Evolutionary conservation across 2,797 vertebrate species (phyloP).

Genomic region (Oreortyx pictus): DNA sequence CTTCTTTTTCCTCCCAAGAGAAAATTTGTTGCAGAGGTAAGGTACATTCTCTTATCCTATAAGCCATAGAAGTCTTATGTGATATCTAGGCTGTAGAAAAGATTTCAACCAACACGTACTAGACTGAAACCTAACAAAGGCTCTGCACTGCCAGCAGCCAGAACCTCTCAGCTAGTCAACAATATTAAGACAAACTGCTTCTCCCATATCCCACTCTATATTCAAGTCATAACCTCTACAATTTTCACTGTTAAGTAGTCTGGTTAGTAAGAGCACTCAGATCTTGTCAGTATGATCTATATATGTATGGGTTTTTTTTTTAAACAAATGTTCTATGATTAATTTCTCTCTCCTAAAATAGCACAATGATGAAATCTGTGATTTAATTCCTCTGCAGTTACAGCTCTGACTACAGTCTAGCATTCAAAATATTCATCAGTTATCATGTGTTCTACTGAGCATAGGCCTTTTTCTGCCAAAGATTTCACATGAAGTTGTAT

Average conservation of each 20-base stretch:
- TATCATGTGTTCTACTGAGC: neutral
- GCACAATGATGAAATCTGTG: neutral
- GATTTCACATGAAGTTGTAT: neutral
- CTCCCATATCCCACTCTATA: neutral
- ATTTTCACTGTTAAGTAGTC: constrained; percentile 15
- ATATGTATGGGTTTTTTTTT: neutral
- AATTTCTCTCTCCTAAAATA: constrained; percentile 37
- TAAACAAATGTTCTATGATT: constrained; percentile 14
- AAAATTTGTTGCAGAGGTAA: neutral
- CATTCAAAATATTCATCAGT: neutral
- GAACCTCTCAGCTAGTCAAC: constrained; percentile 1
- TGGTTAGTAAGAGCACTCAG: neutral
- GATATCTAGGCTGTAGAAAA: neutral
- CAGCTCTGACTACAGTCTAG: neutral
- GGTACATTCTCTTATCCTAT: neutral
- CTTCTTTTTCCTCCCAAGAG: neutral
- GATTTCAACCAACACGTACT: neutral
- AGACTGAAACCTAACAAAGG: neutral
- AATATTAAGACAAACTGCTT: constrained; percentile 21
- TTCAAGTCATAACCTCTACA: constrained; percentile 6
- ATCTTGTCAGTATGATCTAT: neutral
- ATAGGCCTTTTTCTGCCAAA: neutral
- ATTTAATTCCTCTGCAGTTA: neutral
- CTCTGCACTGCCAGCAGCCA: neutral
- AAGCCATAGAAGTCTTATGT: neutral